These are phyloP conservation scores for Pemphigus obesinymphae DNA, from an alignment of 1,140 invertebrate species.

Conservation along the genomic window DNA sequence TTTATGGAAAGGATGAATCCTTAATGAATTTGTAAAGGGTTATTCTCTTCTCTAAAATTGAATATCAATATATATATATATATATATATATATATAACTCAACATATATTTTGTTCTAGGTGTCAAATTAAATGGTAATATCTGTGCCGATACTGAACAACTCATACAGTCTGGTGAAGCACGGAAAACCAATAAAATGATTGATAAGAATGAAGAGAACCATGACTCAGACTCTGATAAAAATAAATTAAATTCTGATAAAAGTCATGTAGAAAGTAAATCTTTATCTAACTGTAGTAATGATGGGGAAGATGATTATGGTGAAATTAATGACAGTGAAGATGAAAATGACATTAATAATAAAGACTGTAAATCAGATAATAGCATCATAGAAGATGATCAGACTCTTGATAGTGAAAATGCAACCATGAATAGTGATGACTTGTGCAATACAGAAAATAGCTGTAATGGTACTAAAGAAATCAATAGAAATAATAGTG, in stretches of 20 bases:
- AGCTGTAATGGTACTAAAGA: conserved; percentile 32
- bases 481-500: neutral
- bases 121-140: conserved; percentile 48
- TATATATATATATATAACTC: neutral
- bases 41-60: too few species aligned
- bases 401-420: conserved; percentile 1
- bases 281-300: conserved; percentile 34
- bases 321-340: conserved; percentile 42
- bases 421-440: neutral
- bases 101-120: conserved; percentile 13
- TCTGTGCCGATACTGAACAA: neutral
- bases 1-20: too few species aligned
- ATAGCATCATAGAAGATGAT: conserved; percentile 43
- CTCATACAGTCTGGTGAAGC: conserved; percentile 44
- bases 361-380: conserved; percentile 45
- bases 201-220: conserved; percentile 45
- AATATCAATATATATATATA: too few species aligned
- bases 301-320: conserved; percentile 39
- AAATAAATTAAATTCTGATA: conserved; percentile 18
- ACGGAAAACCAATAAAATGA: conserved; percentile 49
- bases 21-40: too few species aligned
- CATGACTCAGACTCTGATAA: too few species aligned
- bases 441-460: neutral
- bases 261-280: neutral
- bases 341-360: conserved; percentile 42